Evolutionary conservation across 2,113 vertebrate genomes (phyloP).

Genomic region (Nothocercus julius): DNA sequence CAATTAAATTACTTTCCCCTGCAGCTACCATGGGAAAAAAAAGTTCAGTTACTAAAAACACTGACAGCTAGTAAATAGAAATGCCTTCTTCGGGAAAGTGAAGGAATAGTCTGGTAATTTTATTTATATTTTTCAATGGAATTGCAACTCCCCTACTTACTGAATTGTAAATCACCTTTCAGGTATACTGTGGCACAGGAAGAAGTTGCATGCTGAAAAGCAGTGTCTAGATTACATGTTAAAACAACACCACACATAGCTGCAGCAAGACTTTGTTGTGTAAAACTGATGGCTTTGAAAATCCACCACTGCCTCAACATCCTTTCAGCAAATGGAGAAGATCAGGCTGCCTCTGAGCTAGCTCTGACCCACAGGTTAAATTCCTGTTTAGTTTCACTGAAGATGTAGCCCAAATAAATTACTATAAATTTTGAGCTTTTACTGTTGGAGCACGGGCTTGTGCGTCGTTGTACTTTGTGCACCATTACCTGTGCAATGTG

Average conservation of each 20-base stretch:
- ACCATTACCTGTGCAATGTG: neutral
- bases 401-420: rapidly evolving
- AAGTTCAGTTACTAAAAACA: neutral
- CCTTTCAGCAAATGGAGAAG: neutral
- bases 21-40: neutral
- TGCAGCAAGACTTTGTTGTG: neutral
- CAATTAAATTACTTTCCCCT: neutral
- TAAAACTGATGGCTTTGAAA: neutral
- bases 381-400: neutral
- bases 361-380: neutral
- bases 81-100: neutral
- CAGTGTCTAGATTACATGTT: neutral
- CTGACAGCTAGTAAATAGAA: neutral
- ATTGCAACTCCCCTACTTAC: neutral
- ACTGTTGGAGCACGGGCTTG: neutral
- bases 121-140: neutral
- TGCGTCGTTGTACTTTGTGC: neutral
- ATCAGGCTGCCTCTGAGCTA: neutral
- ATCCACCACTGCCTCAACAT: neutral
- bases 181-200: neutral
- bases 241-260: neutral
- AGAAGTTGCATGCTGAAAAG: neutral
- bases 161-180: neutral
- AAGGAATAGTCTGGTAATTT: neutral
- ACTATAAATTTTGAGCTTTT: neutral